Percentiles rank a stretch among this genome's conserved stretches.
Evolutionary conservation across 2,797 vertebrate species (phyloP).

Genomic region (Danionella dracula): DNA sequence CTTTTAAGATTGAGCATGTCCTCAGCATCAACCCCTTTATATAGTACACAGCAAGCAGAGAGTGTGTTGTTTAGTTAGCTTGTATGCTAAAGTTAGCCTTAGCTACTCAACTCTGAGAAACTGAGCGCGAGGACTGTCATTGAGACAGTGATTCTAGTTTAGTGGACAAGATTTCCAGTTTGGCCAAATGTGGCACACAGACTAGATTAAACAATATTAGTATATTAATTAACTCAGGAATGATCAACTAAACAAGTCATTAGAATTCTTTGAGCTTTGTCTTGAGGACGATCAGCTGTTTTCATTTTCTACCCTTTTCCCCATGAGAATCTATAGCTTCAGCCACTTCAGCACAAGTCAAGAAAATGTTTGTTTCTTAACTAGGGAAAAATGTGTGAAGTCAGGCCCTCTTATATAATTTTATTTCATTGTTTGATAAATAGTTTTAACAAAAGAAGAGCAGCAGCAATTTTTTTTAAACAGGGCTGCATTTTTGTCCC

Average conservation of each 20-base stretch:
- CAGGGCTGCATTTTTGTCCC: too few species aligned
- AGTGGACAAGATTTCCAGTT: too few species aligned
- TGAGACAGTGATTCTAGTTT: too few species aligned
- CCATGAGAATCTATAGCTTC: constrained; percentile 63
- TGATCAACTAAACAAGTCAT: too few species aligned
- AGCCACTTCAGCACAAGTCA: constrained; percentile 55
- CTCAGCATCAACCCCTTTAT: constrained; percentile 45
- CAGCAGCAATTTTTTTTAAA: constrained; percentile 8
- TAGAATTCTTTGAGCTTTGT: constrained; percentile 28
- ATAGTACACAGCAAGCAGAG: constrained; percentile 44
- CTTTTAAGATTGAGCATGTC: constrained; percentile 38
- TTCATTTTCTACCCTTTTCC: constrained; percentile 64
- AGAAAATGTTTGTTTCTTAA: constrained; percentile 11
- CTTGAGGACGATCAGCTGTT: constrained; percentile 20
- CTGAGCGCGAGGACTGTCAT: too few species aligned
- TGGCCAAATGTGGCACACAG: too few species aligned
- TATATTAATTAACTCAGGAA: too few species aligned
- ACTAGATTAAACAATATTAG: too few species aligned
- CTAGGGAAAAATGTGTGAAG: background rate
- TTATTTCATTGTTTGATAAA: too few species aligned
- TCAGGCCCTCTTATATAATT: too few species aligned
- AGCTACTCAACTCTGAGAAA: constrained; percentile 43
- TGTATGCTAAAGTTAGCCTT: constrained; percentile 49
- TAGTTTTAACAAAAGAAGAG: too few species aligned
- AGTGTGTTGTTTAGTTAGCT: constrained; percentile 38